phyloP scores from a whole-genome alignment of 1,140 invertebrate species.

The Callitettix versicolor region DNA sequence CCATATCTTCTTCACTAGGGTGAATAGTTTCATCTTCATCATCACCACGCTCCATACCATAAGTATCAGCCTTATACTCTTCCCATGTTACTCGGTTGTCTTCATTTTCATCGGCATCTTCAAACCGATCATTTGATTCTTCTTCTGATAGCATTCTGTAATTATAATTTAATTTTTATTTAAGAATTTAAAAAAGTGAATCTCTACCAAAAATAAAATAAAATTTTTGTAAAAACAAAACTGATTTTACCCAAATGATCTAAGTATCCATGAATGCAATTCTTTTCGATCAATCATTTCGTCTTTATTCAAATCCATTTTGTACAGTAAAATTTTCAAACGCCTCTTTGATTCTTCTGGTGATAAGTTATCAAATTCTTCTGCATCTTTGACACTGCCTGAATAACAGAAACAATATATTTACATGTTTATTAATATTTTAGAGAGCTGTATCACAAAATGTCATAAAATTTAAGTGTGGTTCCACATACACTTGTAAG shows the following conservation, averaged over 20 bases:
- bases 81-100: conserved; percentile 78
- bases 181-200: no score
- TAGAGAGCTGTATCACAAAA: not conserved
- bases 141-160: conserved; percentile 72
- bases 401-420: conserved; percentile 26
- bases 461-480: not conserved
- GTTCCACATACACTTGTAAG: not conserved
- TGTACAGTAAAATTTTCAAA: conserved; percentile 63
- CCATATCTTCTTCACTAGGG: conserved; percentile 21
- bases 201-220: no score
- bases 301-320: conserved; percentile 79
- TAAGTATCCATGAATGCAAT: conserved; percentile 83
- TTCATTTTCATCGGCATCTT: conserved; percentile 74
- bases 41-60: conserved; percentile 39
- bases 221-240: no score
- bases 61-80: conserved; percentile 77
- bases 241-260: conserved; percentile 67
- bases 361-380: conserved; percentile 82
- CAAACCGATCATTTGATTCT: conserved; percentile 75
- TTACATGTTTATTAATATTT: not conserved
- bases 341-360: conserved; percentile 78
- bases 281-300: conserved; percentile 73
- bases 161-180: not conserved
- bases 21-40: conserved; percentile 28
- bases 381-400: conserved; percentile 84